Conservation (phyloP, 2,888 invertebrate genomes). For the Drepana falcataria region DNA sequence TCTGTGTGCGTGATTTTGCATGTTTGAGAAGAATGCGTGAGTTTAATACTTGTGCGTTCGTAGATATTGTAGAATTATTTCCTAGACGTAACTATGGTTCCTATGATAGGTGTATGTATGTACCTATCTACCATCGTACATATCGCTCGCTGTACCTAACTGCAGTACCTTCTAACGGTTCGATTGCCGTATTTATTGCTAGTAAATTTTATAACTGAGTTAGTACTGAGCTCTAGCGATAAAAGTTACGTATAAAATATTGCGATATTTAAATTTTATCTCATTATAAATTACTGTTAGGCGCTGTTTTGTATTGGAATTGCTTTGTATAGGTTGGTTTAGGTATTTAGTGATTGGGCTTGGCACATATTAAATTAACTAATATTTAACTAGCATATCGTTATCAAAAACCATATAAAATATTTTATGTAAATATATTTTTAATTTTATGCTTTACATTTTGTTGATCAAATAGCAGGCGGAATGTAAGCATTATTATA, state of each 20-base stretch:
- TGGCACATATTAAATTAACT: too few species aligned
- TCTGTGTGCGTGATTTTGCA: conserved; percentile 71
- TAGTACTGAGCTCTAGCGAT: conserved; percentile 41
- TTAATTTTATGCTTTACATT: too few species aligned
- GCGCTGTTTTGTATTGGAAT: conserved; percentile 19
- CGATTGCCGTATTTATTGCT: conserved; percentile 58
- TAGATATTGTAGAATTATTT: conserved; percentile 77
- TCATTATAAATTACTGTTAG: conserved; percentile 15
- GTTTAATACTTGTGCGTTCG: conserved; percentile 60
- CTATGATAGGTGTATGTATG: conserved; percentile 20
- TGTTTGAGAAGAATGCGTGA: conserved; percentile 76
- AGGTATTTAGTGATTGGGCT: not conserved
- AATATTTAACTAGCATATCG: too few species aligned
- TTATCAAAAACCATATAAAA: too few species aligned
- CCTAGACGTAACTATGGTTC: conserved; percentile 57
- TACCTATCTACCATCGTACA: conserved; percentile 23
- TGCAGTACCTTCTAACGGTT: conserved; percentile 49
- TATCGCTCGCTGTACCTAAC: conserved; percentile 40
- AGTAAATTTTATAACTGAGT: conserved; percentile 65
- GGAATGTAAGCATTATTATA: too few species aligned
- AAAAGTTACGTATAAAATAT: conserved; percentile 50
- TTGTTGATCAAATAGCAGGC: too few species aligned
- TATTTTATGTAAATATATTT: too few species aligned
- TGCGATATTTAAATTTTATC: conserved; percentile 17
- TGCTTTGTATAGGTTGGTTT: conserved; percentile 17